phyloP scores from a whole-genome alignment of 2,797 vertebrate species.

The Hozukius guyotensis region DNA sequence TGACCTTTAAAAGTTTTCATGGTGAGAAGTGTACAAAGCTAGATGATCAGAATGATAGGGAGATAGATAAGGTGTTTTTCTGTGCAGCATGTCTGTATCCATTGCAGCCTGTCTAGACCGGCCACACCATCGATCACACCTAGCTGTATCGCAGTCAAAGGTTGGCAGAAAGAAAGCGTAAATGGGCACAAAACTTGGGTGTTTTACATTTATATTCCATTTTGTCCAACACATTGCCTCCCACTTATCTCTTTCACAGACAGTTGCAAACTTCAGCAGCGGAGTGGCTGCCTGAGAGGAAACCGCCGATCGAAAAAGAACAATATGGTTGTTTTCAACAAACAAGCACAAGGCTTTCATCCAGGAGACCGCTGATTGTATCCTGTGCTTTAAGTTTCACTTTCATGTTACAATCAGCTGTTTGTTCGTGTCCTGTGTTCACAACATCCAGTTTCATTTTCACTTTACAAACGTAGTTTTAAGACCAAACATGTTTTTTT shows the following conservation, averaged over 20 bases:
- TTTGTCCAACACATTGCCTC: background rate
- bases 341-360: no score
- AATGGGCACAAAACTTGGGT: background rate
- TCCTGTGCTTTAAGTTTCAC: background rate
- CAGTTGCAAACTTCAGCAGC: background rate
- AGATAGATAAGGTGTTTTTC: background rate
- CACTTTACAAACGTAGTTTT: no score
- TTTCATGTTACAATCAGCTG: background rate
- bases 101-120: background rate
- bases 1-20: background rate
- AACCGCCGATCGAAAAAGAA: background rate
- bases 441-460: no score
- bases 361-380: no score
- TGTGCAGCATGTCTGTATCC: background rate
- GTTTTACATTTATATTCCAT: conserved; percentile 4
- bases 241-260: background rate
- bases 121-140: conserved; percentile 2
- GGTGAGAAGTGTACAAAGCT: background rate
- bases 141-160: background rate
- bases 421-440: no score
- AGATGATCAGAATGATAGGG: background rate
- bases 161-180: background rate
- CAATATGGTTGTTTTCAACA: background rate
- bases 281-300: background rate
- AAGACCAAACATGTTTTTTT: no score